Percentiles rank a stretch among this genome's conserved stretches.
Evolutionary conservation across 2,888 invertebrate genomes (phyloP).

Genomic region (Eulithis testata): DNA sequence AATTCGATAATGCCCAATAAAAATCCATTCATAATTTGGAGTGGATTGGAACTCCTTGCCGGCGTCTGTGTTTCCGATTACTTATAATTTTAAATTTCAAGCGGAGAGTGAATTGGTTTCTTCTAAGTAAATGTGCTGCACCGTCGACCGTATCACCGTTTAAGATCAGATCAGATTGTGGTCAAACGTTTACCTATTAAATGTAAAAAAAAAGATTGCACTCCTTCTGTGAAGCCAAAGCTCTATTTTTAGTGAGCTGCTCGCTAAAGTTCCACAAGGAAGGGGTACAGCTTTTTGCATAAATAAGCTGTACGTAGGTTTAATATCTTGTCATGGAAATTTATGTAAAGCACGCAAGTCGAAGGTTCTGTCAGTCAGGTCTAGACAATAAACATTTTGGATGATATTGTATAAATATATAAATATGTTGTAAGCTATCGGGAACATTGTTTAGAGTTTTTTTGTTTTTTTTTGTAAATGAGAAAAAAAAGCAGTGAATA

Average conservation of each 20-base stretch:
- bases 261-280: slow-evolving; percentile 35
- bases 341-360: slow-evolving; percentile 79
- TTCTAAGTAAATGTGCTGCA: no score
- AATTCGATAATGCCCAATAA: no score
- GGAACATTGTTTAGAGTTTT: slow-evolving; percentile 1
- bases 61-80: no score
- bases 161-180: no score
- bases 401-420: slow-evolving; percentile 21
- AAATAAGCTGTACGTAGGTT: slow-evolving; percentile 53
- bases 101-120: no score
- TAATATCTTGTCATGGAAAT: slow-evolving; percentile 74
- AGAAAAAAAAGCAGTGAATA: no score
- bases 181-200: no score
- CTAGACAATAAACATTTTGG: slow-evolving; percentile 53
- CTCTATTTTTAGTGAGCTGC: slow-evolving; percentile 29
- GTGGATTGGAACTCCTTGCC: no score
- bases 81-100: no score
- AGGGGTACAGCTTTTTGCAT: slow-evolving; percentile 61
- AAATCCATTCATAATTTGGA: no score
- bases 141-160: no score
- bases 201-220: no score
- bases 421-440: slow-evolving; percentile 35
- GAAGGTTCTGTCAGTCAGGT: slow-evolving; percentile 67
- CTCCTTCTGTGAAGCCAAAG: neutral
- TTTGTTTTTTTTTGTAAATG: slow-evolving; percentile 1